These are phyloP conservation scores for Holacanthus passer DNA, from an alignment of 2,113 vertebrate species.

Conservation along the genomic window DNA sequence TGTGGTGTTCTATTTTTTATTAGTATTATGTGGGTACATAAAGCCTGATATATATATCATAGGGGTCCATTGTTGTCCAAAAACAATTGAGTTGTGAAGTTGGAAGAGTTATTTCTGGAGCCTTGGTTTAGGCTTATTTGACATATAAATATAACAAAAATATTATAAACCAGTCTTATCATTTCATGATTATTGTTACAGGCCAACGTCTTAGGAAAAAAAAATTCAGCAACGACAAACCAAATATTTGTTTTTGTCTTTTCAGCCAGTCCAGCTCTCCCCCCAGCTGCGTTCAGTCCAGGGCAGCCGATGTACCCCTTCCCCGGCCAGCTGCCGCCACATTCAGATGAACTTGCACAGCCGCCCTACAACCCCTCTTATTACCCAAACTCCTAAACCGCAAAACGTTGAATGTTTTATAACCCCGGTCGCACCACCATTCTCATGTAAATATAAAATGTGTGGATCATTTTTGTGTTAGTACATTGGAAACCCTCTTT, in stretches of 20 bases:
- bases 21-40: background rate
- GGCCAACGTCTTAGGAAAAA: background rate
- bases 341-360: background rate
- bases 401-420: background rate
- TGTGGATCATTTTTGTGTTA: background rate
- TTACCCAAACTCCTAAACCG: background rate
- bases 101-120: background rate
- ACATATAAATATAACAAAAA: background rate
- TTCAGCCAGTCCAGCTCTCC: conserved; percentile 25
- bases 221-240: background rate
- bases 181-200: background rate
- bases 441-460: background rate
- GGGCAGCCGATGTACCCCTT: background rate
- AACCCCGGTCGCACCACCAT: background rate
- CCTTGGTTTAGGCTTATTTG: background rate
- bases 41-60: background rate
- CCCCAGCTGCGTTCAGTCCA: background rate
- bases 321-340: background rate
- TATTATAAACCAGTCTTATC: background rate
- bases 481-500: background rate
- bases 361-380: conserved; percentile 65
- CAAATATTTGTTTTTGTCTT: conserved; percentile 12
- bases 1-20: background rate
- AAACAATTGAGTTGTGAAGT: background rate
- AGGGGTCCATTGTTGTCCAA: background rate